These are phyloP conservation scores for Caranx melampygus DNA, from an alignment of 2,113 vertebrate genomes.

Conservation along the genomic window DNA sequence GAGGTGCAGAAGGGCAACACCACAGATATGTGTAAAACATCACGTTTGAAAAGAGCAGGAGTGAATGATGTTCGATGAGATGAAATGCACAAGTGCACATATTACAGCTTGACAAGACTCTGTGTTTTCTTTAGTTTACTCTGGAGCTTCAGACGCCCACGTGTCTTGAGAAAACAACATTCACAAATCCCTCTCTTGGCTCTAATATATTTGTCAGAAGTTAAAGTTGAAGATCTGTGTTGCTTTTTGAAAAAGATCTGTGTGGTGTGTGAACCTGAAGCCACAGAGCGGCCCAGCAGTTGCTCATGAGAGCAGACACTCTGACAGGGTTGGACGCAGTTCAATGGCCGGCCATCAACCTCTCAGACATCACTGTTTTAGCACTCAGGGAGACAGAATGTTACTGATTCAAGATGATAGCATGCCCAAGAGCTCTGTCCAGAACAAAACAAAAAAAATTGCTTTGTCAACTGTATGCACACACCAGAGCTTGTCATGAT, in stretches of 20 bases:
- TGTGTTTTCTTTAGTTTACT: background rate
- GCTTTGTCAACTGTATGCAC: constrained; percentile 64
- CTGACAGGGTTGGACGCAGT: constrained; percentile 37
- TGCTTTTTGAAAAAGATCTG: constrained; percentile 22
- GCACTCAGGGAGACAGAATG: constrained; percentile 38
- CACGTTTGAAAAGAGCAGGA: background rate
- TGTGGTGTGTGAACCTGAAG: constrained; percentile 10
- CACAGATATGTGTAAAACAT: background rate
- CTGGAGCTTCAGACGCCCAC: background rate
- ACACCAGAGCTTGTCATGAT: constrained; percentile 47
- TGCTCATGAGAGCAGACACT: constrained; percentile 48
- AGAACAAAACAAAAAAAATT: constrained; percentile 62
- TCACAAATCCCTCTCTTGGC: background rate
- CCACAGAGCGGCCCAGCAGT: constrained; percentile 8
- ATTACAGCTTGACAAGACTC: background rate
- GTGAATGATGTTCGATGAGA: background rate
- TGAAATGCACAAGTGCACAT: background rate
- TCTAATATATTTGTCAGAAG: constrained; percentile 7
- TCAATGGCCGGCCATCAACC: constrained; percentile 51
- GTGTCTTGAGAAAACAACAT: background rate
- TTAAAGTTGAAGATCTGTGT: background rate
- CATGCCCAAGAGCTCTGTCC: constrained; percentile 57
- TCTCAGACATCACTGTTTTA: constrained; percentile 43
- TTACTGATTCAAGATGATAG: constrained; percentile 67
- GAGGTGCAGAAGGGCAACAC: background rate